Evolutionary conservation across 2,797 vertebrate species (phyloP).

Genomic region (Bovichtus variegatus): DNA sequence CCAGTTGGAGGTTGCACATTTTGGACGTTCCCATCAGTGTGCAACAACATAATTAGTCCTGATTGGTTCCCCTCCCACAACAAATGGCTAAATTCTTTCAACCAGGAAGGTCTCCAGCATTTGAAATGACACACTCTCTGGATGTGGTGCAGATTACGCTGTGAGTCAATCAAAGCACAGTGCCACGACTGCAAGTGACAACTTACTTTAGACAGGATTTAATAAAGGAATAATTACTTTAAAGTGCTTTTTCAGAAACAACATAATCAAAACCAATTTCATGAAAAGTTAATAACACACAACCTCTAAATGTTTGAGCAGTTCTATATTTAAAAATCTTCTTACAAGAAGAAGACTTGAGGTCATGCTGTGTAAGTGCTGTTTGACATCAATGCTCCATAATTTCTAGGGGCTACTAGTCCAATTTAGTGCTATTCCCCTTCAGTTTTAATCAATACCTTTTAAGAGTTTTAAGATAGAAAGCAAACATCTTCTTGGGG

Average conservation of each 20-base stretch:
- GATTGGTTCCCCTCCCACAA: constrained; percentile 49
- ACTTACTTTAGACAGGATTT: not conserved
- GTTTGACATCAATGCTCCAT: constrained; percentile 26
- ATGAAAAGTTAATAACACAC: constrained; percentile 1
- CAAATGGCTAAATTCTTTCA: constrained; percentile 30
- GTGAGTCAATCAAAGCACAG: constrained; percentile 40
- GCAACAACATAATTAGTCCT: constrained; percentile 53
- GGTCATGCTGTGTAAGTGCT: constrained; percentile 23
- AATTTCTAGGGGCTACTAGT: constrained; percentile 23
- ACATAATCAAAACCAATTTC: constrained; percentile 13
- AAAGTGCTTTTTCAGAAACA: not conserved
- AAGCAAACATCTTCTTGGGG: constrained; percentile 56
- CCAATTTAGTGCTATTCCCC: constrained; percentile 33
- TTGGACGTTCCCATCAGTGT: constrained; percentile 33
- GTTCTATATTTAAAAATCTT: constrained; percentile 11
- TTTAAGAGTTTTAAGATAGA: constrained; percentile 50
- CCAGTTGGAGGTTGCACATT: constrained; percentile 15
- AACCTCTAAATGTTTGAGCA: constrained; percentile 10
- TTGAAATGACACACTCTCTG: constrained; percentile 32
- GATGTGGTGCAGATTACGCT: constrained; percentile 3
- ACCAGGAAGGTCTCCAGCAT: constrained; percentile 40
- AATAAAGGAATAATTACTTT: not conserved
- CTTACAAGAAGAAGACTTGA: not conserved
- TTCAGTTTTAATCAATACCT: constrained; percentile 66
- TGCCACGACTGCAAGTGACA: constrained; percentile 2